Evolutionary conservation across 2,888 invertebrate species (phyloP).

Genomic region (Ryuthela nishihirai): DNA sequence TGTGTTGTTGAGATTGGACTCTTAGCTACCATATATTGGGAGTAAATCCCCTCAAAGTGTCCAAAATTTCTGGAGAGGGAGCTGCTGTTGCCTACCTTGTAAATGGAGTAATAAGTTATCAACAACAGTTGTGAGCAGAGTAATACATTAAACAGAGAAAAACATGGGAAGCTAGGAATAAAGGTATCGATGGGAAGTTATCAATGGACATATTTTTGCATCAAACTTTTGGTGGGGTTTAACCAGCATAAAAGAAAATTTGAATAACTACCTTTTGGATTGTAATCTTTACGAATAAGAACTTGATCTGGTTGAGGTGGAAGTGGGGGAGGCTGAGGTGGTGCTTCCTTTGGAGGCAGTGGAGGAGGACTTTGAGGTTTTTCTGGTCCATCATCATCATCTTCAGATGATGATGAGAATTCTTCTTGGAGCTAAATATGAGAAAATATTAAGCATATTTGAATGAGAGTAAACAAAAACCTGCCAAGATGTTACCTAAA

Average conservation of each 20-base stretch:
- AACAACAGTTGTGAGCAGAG: no score
- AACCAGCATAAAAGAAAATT: constrained; percentile 12
- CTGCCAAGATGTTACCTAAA: no score
- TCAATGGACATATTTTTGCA: constrained; percentile 51
- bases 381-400: constrained; percentile 60
- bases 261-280: constrained; percentile 75
- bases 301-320: constrained; percentile 81
- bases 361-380: constrained; percentile 38
- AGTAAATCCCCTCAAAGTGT: no score
- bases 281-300: constrained; percentile 90
- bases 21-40: no score
- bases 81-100: no score
- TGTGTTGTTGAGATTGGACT: no score
- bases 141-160: no score
- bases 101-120: no score
- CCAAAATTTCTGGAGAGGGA: no score
- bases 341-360: constrained; percentile 43
- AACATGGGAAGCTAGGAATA: not conserved
- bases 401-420: constrained; percentile 78
- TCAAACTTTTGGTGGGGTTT: no score
- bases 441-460: no score
- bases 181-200: constrained; percentile 50
- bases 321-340: constrained; percentile 52
- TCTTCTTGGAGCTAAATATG: constrained; percentile 87
- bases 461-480: no score